A percentile compares a stretch with the other conserved stretches of the same genome.
phyloP scores from a whole-genome alignment of 1,140 invertebrate species.

The Saccostrea cuccullata region DNA sequence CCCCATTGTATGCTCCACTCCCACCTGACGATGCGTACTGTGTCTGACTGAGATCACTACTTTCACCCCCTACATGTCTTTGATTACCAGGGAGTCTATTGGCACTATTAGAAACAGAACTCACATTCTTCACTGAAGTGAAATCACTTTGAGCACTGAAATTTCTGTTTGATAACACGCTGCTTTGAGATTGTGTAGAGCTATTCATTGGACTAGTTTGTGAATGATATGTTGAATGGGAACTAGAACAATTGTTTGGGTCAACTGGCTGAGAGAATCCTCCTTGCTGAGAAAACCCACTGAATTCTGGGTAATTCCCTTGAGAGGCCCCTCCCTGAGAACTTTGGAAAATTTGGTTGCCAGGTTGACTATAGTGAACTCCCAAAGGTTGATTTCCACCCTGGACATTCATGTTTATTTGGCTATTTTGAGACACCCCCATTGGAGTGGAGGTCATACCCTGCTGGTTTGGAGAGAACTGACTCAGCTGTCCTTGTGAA shows the following conservation, averaged over 20 bases:
- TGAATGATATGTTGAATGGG: not conserved
- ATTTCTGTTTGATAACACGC: not conserved
- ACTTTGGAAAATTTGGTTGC: not conserved
- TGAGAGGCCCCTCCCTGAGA: not conserved
- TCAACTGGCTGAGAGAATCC: not conserved
- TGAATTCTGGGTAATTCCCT: constrained; percentile 2
- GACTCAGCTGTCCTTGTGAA: constrained; percentile 13
- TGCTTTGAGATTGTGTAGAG: not conserved
- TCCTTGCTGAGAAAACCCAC: not conserved
- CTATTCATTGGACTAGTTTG: constrained; percentile 19
- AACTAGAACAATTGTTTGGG: not conserved
- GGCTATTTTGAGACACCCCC: not conserved
- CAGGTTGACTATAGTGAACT: not conserved
- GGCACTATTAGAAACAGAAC: not conserved
- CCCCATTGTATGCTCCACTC: not conserved
- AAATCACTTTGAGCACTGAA: not conserved
- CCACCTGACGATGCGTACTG: not conserved
- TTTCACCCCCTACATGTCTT: not conserved
- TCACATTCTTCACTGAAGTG: not conserved
- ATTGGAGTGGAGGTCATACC: constrained; percentile 18
- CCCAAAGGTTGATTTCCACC: not conserved
- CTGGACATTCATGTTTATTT: not conserved
- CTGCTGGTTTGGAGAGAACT: constrained; percentile 4
- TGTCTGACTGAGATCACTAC: not conserved
- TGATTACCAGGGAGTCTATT: not conserved